These are phyloP conservation scores for Esperia sulphurella DNA, from an alignment of 2,888 invertebrate genomes.

Conservation along the genomic window DNA sequence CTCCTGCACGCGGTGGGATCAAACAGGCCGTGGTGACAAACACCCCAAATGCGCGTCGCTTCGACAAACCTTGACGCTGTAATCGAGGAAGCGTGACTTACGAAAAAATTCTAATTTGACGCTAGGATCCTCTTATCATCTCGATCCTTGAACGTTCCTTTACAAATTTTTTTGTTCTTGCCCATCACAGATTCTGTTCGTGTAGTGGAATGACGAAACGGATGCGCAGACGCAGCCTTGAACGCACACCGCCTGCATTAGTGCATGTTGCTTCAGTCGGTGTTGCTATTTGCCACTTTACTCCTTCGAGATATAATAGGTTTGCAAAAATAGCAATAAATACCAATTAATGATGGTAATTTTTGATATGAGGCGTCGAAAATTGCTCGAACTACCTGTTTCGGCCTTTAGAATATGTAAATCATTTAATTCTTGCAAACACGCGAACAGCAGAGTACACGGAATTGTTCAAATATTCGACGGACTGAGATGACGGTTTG, in stretches of 20 bases:
- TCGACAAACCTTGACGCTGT: constrained; percentile 14
- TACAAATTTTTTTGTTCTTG: constrained; percentile 36
- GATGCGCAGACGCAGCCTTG: constrained; percentile 55
- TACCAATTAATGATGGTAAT: constrained; percentile 4
- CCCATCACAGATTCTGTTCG: constrained; percentile 51
- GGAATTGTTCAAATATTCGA: constrained; percentile 11
- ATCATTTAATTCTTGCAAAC: constrained; percentile 10
- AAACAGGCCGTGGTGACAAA: constrained; percentile 35
- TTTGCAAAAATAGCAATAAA: background rate
- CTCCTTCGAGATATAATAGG: background rate
- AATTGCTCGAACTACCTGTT: constrained; percentile 11
- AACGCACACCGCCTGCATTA: constrained; percentile 56
- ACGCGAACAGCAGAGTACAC: constrained; percentile 2
- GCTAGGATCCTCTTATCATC: constrained; percentile 35
- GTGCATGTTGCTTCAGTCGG: background rate
- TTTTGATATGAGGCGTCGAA: constrained; percentile 2
- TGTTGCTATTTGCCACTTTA: background rate
- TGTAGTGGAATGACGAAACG: constrained; percentile 34
- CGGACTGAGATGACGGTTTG: constrained; percentile 18
- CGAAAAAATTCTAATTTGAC: constrained; percentile 53
- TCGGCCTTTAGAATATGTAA: constrained; percentile 25
- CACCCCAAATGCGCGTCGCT: constrained; percentile 20
- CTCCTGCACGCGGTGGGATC: constrained; percentile 35
- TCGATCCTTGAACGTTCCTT: constrained; percentile 30
- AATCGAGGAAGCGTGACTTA: constrained; percentile 27